Base-by-base conservation (phyloP, 2,888 invertebrate species). In the Cyclophora albipunctata region DNA sequence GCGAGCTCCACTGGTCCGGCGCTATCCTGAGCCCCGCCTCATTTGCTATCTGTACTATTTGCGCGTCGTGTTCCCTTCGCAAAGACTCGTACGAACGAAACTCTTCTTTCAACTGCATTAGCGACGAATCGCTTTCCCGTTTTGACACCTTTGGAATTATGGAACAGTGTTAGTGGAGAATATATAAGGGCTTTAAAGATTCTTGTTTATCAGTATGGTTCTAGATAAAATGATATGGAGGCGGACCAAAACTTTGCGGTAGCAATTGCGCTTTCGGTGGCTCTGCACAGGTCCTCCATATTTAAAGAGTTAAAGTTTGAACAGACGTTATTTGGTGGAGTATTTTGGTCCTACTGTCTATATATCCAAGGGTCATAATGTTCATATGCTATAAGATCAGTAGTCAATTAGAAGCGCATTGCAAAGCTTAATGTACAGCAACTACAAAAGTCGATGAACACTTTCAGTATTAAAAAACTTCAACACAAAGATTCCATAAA, bases 41-140 rank as follows among this genome's bases (percentile, higher is more conserved):
- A 0, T 97, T 96, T 0, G 99, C 99, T 56, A 99, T 99, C 84
- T 98, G 97, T 3, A 99, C 98, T 63, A 99, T 98, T 81, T 99
- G 99, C 5, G 98, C 96, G 82, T 99, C 99, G 75, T 99, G 99
- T 72, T 99, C 99, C 1, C 98, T 90, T 4, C 99, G 90, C 49
- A 99, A 78, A 0, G 96, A 93, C 66, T 99, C 98, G 77, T 99
- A 99, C 0, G 95, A 95, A 7, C 98, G 92, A 76, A 98, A 99
- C 76, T 99, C 98, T 68, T 98, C 98, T 75, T 98, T 98, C 20
- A 98, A 80, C 78, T 99, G 98, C 99, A 99, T 99, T 55, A 99
- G 83, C 0, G 98, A 98, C 0, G 98, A 98, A 80, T 98, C 98
- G 37, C 96, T 96, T 69, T 98, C 98, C 45, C 98, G 91, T 82